These are phyloP conservation scores for Triops cancriformis DNA, from an alignment of 1,140 invertebrate genomes.

Conservation along the genomic window DNA sequence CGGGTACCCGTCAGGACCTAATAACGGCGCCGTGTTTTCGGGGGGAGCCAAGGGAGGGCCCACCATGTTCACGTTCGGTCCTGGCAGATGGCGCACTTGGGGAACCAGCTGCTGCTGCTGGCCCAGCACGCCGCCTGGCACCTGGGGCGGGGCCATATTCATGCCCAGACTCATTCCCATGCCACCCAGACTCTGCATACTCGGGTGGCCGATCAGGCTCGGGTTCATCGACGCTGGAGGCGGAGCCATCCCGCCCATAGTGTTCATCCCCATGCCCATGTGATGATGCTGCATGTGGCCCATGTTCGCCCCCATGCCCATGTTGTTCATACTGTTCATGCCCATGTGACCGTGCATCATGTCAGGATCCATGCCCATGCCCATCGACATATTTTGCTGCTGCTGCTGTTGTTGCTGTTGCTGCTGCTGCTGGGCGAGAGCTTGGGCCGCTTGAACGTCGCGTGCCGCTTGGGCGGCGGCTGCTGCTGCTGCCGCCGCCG, in stretches of 20 bases:
- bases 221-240: background rate
- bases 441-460: background rate
- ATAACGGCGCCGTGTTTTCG: conserved; percentile 4
- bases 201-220: background rate
- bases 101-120: background rate
- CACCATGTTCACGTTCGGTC: background rate
- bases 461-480: background rate
- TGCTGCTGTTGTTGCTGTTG: background rate
- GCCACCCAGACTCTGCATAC: background rate
- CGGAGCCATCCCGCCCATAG: background rate
- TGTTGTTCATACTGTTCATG: background rate
- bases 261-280: background rate
- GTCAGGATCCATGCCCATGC: background rate
- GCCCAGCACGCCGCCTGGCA: background rate
- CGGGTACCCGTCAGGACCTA: conserved; percentile 2
- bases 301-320: background rate
- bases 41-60: background rate
- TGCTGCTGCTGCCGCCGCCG: conserved; percentile 13
- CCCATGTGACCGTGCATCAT: background rate
- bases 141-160: background rate
- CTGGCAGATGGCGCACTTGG: background rate
- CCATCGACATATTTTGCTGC: background rate
- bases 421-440: background rate
- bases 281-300: background rate
- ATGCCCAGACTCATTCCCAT: background rate